phyloP scores from a whole-genome alignment of 1,140 invertebrate genomes.

The Lucilia sericata region DNA sequence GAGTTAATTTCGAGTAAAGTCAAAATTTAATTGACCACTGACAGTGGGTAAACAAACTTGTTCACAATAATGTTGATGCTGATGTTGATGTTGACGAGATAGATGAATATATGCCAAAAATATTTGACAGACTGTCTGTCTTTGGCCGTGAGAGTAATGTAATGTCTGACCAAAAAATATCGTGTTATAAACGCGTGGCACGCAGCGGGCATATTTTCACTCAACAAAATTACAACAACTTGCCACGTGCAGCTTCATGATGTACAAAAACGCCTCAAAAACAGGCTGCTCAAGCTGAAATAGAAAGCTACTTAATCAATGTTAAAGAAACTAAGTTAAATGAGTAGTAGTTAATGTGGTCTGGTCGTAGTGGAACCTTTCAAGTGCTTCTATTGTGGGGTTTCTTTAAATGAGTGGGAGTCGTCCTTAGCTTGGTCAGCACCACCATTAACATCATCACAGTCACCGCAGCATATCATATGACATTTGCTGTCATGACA shows the following conservation, averaged over 20 bases:
- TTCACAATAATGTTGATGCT: no score
- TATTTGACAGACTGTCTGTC: not conserved
- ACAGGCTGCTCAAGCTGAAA: not conserved
- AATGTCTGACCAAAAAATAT: not conserved
- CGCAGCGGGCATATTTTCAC: not conserved
- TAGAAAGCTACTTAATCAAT: conserved; percentile 30
- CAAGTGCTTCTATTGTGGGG: conserved; percentile 6
- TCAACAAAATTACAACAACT: not conserved
- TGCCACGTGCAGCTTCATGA: conserved; percentile 7
- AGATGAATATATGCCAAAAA: conserved; percentile 8
- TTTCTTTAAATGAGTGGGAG: conserved; percentile 29
- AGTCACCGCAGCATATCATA: not conserved
- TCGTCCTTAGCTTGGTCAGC: not conserved
- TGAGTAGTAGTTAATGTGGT: not conserved
- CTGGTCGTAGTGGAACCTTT: not conserved
- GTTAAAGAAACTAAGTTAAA: not conserved
- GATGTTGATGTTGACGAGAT: not conserved
- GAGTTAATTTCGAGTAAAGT: conserved; percentile 24
- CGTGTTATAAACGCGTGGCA: conserved; percentile 34
- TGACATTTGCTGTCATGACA: conserved; percentile 40
- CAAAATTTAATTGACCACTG: conserved; percentile 36
- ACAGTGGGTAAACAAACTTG: not conserved
- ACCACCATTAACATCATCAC: no score
- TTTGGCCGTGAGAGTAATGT: not conserved
- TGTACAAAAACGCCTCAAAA: conserved; percentile 19